Base-by-base conservation (phyloP, 2,113 vertebrate species). In the Eretmochelys imbricata region DNA sequence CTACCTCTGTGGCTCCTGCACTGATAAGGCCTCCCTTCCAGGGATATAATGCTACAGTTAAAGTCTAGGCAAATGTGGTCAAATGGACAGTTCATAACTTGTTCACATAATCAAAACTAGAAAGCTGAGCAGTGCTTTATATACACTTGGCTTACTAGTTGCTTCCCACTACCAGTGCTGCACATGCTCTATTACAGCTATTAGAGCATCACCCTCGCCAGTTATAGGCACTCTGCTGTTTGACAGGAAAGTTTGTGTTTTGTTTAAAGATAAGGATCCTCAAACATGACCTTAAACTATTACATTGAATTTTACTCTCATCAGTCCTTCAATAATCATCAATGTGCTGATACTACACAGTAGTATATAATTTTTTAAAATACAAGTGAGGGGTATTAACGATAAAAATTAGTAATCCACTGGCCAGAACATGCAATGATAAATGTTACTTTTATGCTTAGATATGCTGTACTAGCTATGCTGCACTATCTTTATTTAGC, bases 41-140 rank as follows among this genome's bases (percentile, higher is more conserved):
- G 20, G 54, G 2, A 0, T 0, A 0, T 1, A n/a, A 48, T 62
- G 80, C 25, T 85, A 59, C 65, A 42, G 19, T 24, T 25, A 3
- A 57, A 25, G 35, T 5, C 10, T 75, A 38, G 75, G 80, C 16
- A 62, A 51, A 20, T 48, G 2, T 16, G 13, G 4, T 76, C 22
- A 42, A 11, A 9, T 20, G 12, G 57, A 2, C 82, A 76, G 57
- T 14, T 50, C 22, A 0, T 65, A 79, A 51, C 48, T 27, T 20
- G n/a, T 16, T 79, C 78, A 25, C 62, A 8, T 19, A 31, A 35
- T 3, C 24, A 42, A 9, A 89, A 53, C 17, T 25, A 38, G 49
- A 48, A 50, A 87, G 82, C 25, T 46, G 2, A 31, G 19, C 25
- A 22, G 48, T 16, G 54, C 13, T 93, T 84, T 35, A 46, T 5